Base-by-base conservation (phyloP, 2,888 invertebrate species). In the Acanthopleura granulata region DNA sequence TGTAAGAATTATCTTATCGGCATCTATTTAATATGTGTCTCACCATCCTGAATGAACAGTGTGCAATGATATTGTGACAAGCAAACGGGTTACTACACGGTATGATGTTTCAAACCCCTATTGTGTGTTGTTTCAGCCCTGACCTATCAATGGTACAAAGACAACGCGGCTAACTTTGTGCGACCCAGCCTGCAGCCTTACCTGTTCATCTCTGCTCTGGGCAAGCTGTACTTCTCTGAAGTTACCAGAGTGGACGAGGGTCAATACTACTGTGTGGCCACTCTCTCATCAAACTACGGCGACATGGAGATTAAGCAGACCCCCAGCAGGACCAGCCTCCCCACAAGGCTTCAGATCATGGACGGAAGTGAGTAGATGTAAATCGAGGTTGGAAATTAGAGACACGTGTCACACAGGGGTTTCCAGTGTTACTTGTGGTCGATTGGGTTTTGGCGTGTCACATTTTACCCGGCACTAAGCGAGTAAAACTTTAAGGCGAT, bases 121-220 rank as follows among this genome's bases (percentile, higher is more conserved):
- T 40, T 40, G 74, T 49, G 40, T 25, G 12, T 25, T 74, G 16
- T 78, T 77, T 15, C 78, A 86, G 86, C 79, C 30, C 82, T 80
- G 6, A 74, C 78, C 30, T 97, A 95, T 90, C 94, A 96, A 82
- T 98, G 98, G 98, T 95, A 95, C 15, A 93, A 97, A 79, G 95
- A 95, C 86, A 94, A 93, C 86, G 96, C 97, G 83, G 95, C 95
- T 0, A 97, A 97, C 90, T 95, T 97, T 83, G 97, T 98, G 0
- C 96, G 97, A 89, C 96, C 97, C 90, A 96, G 97, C 90, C 94
- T 94, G 86, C 92, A 98, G 74, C 83, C 83, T 9, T 85, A 89
- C 81, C 95, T 97, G 0, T 98, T 98, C 92, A 97, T 97, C 0
- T 98, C 98, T 0, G 93, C 94, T 86, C 97, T 98, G 92, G 98